phyloP scores from a whole-genome alignment of 1,140 invertebrate genomes.

The Apis laboriosa region DNA sequence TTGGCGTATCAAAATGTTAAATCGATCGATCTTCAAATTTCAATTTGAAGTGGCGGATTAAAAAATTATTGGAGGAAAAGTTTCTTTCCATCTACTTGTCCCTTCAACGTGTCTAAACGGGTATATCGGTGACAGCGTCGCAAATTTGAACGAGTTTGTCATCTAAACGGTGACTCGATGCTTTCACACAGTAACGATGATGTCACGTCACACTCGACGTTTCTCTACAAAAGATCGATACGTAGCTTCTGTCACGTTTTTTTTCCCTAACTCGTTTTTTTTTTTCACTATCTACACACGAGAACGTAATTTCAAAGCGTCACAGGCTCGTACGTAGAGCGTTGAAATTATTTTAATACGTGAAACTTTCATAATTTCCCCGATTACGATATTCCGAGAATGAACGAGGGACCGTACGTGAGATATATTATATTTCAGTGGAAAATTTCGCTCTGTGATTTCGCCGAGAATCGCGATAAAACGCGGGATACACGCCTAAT shows the following conservation, averaged over 20 bases:
- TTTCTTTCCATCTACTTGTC: too few species aligned
- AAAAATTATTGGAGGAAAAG: too few species aligned
- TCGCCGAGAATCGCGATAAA: constrained; percentile 3
- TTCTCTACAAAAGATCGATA: constrained; percentile 18
- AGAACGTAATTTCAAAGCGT: constrained; percentile 3
- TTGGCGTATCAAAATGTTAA: too few species aligned
- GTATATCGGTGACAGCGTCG: not conserved
- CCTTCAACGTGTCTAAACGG: not conserved
- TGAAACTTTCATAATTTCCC: constrained; percentile 9
- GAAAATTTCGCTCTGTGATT: constrained; percentile 14
- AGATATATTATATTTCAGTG: constrained; percentile 27
- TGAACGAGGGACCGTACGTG: not conserved
- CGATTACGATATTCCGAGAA: constrained; percentile 30
- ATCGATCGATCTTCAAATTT: too few species aligned
- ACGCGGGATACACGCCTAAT: constrained; percentile 4
- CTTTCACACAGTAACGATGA: constrained; percentile 4
- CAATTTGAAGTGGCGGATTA: too few species aligned
- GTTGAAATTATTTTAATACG: constrained; percentile 17
- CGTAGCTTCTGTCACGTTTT: not conserved
- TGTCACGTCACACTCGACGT: not conserved
- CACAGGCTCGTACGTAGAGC: not conserved
- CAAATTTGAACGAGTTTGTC: constrained; percentile 13
- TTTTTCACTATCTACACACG: not conserved
- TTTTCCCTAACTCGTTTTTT: not conserved
- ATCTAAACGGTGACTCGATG: not conserved